These are phyloP conservation scores for Trinectes maculatus DNA, from an alignment of 2,113 vertebrate species.

Conservation along the genomic window DNA sequence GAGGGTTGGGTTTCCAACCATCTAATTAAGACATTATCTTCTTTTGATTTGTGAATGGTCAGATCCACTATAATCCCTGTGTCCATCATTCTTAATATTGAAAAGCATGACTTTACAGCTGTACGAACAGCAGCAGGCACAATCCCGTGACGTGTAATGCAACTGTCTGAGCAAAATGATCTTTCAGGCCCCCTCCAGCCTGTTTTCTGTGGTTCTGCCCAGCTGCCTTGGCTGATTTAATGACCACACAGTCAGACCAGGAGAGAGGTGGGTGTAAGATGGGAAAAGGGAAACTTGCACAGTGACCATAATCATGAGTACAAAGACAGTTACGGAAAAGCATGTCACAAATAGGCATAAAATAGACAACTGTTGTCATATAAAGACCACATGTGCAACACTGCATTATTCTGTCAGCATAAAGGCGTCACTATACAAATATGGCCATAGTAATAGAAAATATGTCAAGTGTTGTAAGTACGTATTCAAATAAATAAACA, in stretches of 20 bases:
- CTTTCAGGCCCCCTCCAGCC: constrained; percentile 41
- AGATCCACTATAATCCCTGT: constrained; percentile 14
- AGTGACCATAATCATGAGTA: constrained; percentile 30
- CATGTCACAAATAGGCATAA: constrained; percentile 18
- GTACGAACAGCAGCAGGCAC: constrained; percentile 19
- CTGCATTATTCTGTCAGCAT: neutral
- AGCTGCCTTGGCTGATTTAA: constrained; percentile 74
- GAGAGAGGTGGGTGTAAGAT: constrained; percentile 21
- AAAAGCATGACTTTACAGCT: constrained; percentile 30
- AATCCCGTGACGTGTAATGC: constrained; percentile 46
- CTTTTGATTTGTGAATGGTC: constrained; percentile 4
- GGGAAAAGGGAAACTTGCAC: constrained; percentile 36
- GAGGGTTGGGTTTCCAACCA: constrained; percentile 15
- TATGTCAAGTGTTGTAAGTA: neutral
- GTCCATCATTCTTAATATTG: constrained; percentile 13
- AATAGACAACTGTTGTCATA: constrained; percentile 8
- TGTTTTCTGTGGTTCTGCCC: constrained; percentile 72
- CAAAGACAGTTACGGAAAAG: constrained; percentile 18
- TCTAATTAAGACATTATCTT: constrained; percentile 1
- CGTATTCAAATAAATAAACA: neutral
- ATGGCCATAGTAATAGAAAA: neutral
- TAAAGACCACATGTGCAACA: neutral
- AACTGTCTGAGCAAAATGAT: constrained; percentile 48
- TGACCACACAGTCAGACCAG: constrained; percentile 68
- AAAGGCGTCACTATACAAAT: neutral